A percentile compares a stretch with the other conserved stretches of the same genome.
Conservation (phyloP, 2,113 vertebrate species). For the Tetrao urogallus region DNA sequence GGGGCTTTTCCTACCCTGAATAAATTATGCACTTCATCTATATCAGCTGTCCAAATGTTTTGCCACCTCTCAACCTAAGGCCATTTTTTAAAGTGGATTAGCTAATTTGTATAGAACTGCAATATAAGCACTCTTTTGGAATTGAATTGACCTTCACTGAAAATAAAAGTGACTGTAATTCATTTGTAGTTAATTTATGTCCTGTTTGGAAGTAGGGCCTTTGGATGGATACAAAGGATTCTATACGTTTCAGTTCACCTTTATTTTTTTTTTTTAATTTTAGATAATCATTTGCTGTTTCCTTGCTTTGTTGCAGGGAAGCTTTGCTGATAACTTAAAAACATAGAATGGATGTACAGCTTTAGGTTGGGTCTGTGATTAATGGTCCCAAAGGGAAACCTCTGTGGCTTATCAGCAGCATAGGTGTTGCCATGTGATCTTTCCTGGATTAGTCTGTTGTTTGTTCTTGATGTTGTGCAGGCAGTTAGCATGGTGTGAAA, state of each 20-base stretch:
- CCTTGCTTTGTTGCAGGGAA: background rate
- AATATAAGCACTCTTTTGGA: constrained; percentile 50
- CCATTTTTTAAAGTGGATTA: constrained; percentile 28
- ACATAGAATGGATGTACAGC: background rate
- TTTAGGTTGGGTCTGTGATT: background rate
- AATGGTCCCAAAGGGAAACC: background rate
- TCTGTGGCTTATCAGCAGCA: background rate
- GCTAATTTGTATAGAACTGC: constrained; percentile 52
- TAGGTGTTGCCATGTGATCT: background rate
- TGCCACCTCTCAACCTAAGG: constrained; percentile 22
- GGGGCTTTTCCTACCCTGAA: background rate
- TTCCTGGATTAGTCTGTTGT: background rate
- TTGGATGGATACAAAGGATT: background rate
- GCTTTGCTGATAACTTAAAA: background rate
- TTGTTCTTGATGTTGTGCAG: background rate
- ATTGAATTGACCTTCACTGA: constrained; percentile 45
- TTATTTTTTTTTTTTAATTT: background rate
- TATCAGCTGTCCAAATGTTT: background rate
- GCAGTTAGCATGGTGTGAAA: background rate
- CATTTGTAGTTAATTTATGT: constrained; percentile 16
- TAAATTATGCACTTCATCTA: background rate
- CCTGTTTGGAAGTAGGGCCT: background rate
- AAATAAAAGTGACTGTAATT: constrained; percentile 4
- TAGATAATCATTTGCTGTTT: background rate
- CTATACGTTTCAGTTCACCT: background rate